phyloP scores from a whole-genome alignment of 1,140 invertebrate genomes.

The Drosophila sulfurigaster region DNA sequence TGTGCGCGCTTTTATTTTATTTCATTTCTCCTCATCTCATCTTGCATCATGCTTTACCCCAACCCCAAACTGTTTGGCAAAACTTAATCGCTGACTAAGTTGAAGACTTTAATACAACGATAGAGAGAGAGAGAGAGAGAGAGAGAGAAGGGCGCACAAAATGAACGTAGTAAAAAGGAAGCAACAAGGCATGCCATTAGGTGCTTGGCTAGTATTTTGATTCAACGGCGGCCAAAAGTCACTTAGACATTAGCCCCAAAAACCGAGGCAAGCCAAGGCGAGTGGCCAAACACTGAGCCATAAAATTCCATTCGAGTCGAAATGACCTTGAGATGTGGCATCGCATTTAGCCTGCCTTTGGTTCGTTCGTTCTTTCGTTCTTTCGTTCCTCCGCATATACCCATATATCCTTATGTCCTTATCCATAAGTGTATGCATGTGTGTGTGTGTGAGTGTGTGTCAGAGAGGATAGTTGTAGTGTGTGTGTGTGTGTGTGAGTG shows the following conservation, averaged over 20 bases:
- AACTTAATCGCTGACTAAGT: constrained; percentile 54
- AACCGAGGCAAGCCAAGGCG: constrained; percentile 2
- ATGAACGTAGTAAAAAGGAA: background rate
- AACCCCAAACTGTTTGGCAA: background rate
- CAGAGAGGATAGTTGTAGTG: constrained; percentile 24
- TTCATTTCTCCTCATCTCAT: constrained; percentile 13
- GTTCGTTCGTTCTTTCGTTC: background rate
- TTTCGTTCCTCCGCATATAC: background rate
- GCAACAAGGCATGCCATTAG: constrained; percentile 45
- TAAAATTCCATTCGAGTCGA: constrained; percentile 38
- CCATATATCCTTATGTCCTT: constrained; percentile 8
- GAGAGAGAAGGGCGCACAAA: background rate
- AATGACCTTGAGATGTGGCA: constrained; percentile 44
- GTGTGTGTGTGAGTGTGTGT: background rate
- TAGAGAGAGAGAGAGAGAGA: background rate
- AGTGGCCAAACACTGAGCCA: constrained; percentile 23
- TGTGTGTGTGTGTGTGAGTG: constrained; percentile 35
- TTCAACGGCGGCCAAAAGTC: constrained; percentile 42
- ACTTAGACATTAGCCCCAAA: constrained; percentile 42
- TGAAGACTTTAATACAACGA: constrained; percentile 58
- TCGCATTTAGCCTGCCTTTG: constrained; percentile 15
- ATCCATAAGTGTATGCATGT: constrained; percentile 10
- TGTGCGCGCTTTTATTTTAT: constrained; percentile 34
- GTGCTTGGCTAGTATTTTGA: constrained; percentile 43
- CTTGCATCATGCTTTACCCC: background rate